Evolutionary conservation across 2,113 vertebrate species (phyloP).

Genomic region (Phrynosoma blainvillii): DNA sequence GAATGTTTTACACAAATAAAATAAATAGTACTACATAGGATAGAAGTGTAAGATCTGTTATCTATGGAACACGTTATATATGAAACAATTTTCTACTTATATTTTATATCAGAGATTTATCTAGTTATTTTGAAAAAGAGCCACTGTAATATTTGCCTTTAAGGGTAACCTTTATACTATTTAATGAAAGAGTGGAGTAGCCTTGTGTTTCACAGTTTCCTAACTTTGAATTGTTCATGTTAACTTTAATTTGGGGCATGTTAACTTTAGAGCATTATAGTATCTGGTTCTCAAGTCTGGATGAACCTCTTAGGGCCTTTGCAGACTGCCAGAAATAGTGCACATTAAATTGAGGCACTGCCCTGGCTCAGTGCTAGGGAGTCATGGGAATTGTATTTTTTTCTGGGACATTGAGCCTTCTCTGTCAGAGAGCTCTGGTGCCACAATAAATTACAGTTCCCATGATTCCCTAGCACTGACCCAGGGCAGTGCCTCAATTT

Average conservation of each 20-base stretch:
- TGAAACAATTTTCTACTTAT: not conserved
- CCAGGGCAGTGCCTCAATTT: too few species aligned
- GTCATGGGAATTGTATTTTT: too few species aligned
- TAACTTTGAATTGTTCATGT: not conserved
- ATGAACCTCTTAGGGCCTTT: too few species aligned
- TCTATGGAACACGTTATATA: conserved; percentile 19
- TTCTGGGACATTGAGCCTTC: too few species aligned
- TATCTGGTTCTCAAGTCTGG: not conserved
- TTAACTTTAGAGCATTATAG: not conserved
- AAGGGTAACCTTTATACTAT: not conserved
- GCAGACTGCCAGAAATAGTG: too few species aligned
- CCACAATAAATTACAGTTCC: too few species aligned
- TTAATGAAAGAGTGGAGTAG: conserved; percentile 4
- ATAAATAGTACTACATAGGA: not conserved
- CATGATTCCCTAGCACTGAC: too few species aligned
- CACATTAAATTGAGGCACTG: too few species aligned
- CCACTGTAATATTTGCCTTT: not conserved
- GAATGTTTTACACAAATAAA: too few species aligned
- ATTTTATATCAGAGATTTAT: not conserved
- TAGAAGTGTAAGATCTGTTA: not conserved
- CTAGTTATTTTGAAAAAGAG: not conserved
- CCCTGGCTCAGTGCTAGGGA: too few species aligned
- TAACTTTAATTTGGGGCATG: conserved; percentile 3
- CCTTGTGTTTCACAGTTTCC: accelerated
- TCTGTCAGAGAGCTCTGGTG: too few species aligned